Evolutionary conservation across 2,888 invertebrate genomes (phyloP), one percentile per base, ranked within the genome.

Genomic region (Copidosoma aretas): DNA sequence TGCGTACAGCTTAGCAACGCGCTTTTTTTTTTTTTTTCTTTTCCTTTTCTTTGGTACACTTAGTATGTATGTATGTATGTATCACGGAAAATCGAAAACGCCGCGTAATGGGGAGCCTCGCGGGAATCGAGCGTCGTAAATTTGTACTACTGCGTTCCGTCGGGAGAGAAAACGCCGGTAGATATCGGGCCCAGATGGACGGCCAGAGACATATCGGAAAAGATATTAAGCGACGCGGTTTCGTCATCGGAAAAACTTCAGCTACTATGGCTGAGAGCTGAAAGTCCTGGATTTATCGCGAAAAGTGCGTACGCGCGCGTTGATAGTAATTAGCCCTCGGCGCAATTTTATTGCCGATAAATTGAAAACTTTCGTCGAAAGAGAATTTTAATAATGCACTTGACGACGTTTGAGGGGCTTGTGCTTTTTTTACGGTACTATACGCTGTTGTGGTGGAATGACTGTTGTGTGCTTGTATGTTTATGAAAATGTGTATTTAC

Each of bases 91-190:
- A 52, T 52, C 19, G 3, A 22, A 5, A 49, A 32, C 46, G 59
- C 24, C 53, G 41, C 43, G 53, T 17, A 14, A 5, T n/a, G 14
- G 56, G 41, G 52, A 41, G 51, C 21, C 24, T 39, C 25, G 19
- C 24, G 57, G 43, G 67, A 52, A 63, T 68, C 49, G 60, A 60
- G 63, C 63, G 56, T 60, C 70, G 63, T 70, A 70, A 70, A 70
- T 66, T 60, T 63, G 56, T 60, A 66, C 63, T 60, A 59, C 69
- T 66, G 51, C n/a, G n/a, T 46, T 43, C 51, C 59, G 64, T 61
- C 53, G 61, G 22, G 57, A 61, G 43, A 46, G 22, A 52, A 61
- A 54, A 54, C 63, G 53, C 62, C 64, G 59, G 53, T 46, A 24
- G 51, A 54, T 62, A n/a, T n/a, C n/a, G n/a, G n/a, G n/a, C n/a